Conservation (phyloP, 2,888 invertebrate species). For the Drosophila subquinaria region DNA sequence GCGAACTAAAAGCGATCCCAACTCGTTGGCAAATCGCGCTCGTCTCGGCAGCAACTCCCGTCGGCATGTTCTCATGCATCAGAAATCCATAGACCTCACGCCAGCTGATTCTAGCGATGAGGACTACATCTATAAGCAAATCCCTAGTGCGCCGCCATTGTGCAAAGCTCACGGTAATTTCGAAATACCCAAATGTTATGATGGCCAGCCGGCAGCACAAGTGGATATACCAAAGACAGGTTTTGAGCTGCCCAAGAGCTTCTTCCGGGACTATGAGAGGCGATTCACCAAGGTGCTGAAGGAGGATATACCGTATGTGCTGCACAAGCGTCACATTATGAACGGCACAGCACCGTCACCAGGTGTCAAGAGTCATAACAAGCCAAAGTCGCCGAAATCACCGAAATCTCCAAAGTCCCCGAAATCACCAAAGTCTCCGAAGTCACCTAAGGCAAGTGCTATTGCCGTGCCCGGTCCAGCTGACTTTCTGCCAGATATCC, state of each 20-base stretch:
- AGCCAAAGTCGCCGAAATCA: conserved; percentile 89
- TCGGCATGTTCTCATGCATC: conserved; percentile 93
- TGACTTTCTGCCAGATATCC: conserved; percentile 87
- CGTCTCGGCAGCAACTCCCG: conserved; percentile 90
- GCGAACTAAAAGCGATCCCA: conserved; percentile 94
- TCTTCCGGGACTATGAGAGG: conserved; percentile 89
- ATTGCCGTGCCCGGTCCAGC: conserved; percentile 60
- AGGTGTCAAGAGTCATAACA: conserved; percentile 86
- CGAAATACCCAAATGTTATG: conserved; percentile 87
- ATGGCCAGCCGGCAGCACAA: conserved; percentile 75
- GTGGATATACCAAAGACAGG: conserved; percentile 88
- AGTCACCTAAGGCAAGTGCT: conserved; percentile 81
- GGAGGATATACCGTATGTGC: conserved; percentile 93
- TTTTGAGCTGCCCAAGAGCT: conserved; percentile 91
- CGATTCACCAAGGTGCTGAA: conserved; percentile 86
- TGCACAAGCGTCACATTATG: conserved; percentile 94
- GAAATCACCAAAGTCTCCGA: conserved; percentile 88
- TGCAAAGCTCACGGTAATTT: conserved; percentile 91
- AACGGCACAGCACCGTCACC: conserved; percentile 91
- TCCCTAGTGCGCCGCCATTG: conserved; percentile 90
- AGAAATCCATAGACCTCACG: conserved; percentile 93
- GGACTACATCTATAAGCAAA: conserved; percentile 91
- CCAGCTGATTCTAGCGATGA: conserved; percentile 94
- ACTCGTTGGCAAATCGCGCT: conserved; percentile 90
- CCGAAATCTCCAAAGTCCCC: conserved; percentile 89